phyloP scores from a whole-genome alignment of 2,797 vertebrate genomes.

The Typhlichthys eigenmanni region DNA sequence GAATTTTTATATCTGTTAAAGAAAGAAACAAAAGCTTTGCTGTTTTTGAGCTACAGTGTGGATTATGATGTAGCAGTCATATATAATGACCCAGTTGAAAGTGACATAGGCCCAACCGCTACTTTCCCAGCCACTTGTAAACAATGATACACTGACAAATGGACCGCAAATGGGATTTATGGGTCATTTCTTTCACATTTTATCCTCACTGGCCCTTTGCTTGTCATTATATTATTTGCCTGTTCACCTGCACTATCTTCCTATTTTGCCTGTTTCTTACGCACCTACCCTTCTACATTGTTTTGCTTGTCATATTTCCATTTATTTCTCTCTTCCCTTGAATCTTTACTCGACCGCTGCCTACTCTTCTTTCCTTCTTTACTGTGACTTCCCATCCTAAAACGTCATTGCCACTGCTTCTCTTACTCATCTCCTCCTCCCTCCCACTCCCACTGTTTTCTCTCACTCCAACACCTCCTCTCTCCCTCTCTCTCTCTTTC shows the following conservation, averaged over 20 bases:
- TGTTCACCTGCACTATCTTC: constrained; percentile 56
- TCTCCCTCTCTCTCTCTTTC: constrained; percentile 24
- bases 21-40: neutral
- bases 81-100: constrained; percentile 41
- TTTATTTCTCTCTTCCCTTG: neutral
- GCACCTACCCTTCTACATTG: constrained; percentile 35
- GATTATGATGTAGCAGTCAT: too few species aligned
- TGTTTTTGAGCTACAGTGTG: neutral
- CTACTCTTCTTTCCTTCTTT: constrained; percentile 1
- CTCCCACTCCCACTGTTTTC: neutral
- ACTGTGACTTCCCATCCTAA: constrained; percentile 10
- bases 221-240: constrained; percentile 44
- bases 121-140: constrained; percentile 14
- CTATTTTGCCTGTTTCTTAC: constrained; percentile 39
- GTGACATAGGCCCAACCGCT: constrained; percentile 58
- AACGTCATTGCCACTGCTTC: constrained; percentile 13
- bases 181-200: constrained; percentile 37
- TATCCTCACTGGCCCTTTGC: constrained; percentile 32
- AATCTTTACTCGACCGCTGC: neutral
- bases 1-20: neutral
- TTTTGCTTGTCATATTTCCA: constrained; percentile 5
- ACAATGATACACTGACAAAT: constrained; percentile 36
- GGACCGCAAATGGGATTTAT: constrained; percentile 45
- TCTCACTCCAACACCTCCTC: neutral
- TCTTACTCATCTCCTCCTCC: neutral